Evolutionary conservation across 2,113 vertebrate genomes (phyloP), one percentile per base, ranked within the genome.

Genomic region (Callipepla squamata): DNA sequence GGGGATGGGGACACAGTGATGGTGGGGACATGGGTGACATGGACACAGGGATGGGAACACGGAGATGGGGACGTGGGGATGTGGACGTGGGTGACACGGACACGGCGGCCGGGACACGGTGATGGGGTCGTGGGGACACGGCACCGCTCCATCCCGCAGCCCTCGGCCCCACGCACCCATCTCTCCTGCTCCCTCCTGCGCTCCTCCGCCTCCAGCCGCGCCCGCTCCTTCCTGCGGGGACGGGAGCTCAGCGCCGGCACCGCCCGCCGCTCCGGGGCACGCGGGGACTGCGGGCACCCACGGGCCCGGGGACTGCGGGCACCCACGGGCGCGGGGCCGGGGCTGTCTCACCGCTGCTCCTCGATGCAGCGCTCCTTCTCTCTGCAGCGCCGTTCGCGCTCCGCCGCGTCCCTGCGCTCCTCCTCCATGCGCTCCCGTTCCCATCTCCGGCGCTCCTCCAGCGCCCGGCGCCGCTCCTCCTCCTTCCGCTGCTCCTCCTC

Each of bases 401-500:
- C 98, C 1, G 98, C 98, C 2, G 97, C 97, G 47, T 98, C 98
- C 44, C 92, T 95, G 78, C 93, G 94, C 92, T 99, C 98, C 90
- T 98, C 97, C 89, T 97, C 77, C 84, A 98, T 59, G 53, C 98
- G 93, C 85, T 98, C 97, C 86, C 89, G 97, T 85, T 99, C 98
- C 82, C 97, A 95, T 26, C 96, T 97, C n/a, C 97, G 92, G 55
- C 97, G 96, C 72, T 98, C 98, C 93, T 98, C 98, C 13, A 88
- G 34, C 7, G 97, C 96, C 66, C 97, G 96, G 79, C 90, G 97
- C 70, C 95, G 97, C 65, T 98, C 98, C 69, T 98, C 97, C 11
- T 98, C 98, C 92, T 98, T 98, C 66, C 98, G 97, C 85, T 96
- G 74, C 90, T 98, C 98, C 90, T 98, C 98, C 88, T 98, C 98